Conservation (phyloP, 2,113 vertebrate genomes). For the Neopipo cinnamomea region DNA sequence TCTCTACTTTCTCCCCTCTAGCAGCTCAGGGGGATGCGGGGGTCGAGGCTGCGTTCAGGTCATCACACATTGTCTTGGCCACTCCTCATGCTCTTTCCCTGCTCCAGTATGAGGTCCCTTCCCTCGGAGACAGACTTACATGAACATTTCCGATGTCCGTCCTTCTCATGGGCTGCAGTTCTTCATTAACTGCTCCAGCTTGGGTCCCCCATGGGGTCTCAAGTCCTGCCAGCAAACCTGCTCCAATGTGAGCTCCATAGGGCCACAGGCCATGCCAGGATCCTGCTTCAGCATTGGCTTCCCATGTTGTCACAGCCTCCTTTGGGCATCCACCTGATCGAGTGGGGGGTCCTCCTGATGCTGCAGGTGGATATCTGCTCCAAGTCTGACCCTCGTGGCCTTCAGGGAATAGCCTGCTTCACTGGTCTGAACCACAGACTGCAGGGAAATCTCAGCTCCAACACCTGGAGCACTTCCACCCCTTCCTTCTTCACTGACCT, state of each 20-base stretch:
- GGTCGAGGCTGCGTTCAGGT: neutral
- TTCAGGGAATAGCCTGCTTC: neutral
- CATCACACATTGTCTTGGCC: neutral
- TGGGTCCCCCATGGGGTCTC: neutral
- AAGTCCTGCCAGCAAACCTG: neutral
- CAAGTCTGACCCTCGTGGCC: neutral
- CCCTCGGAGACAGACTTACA: neutral
- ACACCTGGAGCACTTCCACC: fast-evolving
- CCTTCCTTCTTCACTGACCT: no score
- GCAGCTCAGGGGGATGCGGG: fast-evolving
- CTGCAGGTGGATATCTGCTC: no score
- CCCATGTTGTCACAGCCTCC: neutral
- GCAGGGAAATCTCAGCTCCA: no score
- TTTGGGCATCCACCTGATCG: no score
- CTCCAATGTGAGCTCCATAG: neutral
- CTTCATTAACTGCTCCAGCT: neutral
- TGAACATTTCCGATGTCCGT: neutral
- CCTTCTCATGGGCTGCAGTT: neutral
- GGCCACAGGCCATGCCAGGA: neutral
- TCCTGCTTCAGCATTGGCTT: neutral
- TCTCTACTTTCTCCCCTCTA: neutral
- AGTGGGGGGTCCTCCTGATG: neutral
- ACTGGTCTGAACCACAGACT: neutral
- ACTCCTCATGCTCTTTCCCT: neutral
- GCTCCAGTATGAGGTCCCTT: neutral